Evolutionary conservation across 2,113 vertebrate genomes (phyloP), one percentile per base, ranked within the genome.

Genomic region (Marmota monax): DNA sequence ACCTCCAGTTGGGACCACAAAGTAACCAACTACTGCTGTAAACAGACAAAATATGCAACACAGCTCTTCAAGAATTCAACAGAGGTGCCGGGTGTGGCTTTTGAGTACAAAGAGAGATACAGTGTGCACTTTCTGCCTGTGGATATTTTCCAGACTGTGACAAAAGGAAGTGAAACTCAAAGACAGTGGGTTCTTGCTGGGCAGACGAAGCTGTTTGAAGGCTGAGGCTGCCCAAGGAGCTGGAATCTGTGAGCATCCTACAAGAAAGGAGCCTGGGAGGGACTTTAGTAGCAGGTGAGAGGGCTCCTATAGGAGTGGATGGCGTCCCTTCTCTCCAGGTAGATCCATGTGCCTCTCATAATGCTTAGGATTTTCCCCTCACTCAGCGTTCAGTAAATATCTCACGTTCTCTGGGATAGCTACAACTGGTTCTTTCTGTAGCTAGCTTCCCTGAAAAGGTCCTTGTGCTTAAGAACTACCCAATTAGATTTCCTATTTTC

Each of bases 301-400:
- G 20, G 18, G 23, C 5, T 37, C 13, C 34, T 8, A 0, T 13
- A 10, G 0, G 53, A 61, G 11, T 1, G 34, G 34, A 10, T 18
- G 3, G 8, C 48, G 8, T 32, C 48, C 48, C 69, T 84, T 67
- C 25, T 82, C 23, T 9, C 18, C 56, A 56, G 27, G 45, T 34
- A 72, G 51, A 32, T 12, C 39, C 77, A 1, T 32, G 13, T 70
- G 13, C n/a, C 9, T 45, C 32, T 45, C 18, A 7, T 32, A 37
- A 74, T 11, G 58, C 32, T 37, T 73, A 61, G 20, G 58, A 25
- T 9, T 13, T 45, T 23, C 7, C 32, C 78, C 73, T 53, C 32
- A 37, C 23, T 10, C 8, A 32, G 12, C 13, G 9, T 23, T 53
- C 25, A 34, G 27, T 17, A 87, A 42, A 7, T 70, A 42, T 39